Evolutionary conservation across 2,113 vertebrate species (phyloP), one percentile per base, ranked within the genome.

Genomic region (Megaceryle maxima): DNA sequence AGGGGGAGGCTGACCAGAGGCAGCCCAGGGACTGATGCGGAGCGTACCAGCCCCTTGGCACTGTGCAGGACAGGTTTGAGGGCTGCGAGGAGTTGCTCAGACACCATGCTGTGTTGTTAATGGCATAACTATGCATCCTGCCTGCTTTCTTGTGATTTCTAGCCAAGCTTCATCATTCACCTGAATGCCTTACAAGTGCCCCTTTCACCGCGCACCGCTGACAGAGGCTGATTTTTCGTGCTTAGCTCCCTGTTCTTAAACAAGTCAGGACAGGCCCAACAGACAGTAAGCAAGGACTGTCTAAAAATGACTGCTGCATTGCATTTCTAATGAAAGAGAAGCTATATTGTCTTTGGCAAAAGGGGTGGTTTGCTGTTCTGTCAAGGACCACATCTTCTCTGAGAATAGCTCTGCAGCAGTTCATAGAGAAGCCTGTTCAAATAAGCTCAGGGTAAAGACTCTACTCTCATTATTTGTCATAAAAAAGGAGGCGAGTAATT

Each of bases 281-380:
- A 83, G 78, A 37, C 87, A 72, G 22, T 51, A 57, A 44, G 69
- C 46, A 53, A 83, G 90, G 77, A 20, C 39, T 82, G 63, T 64
- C 51, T 67, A 6, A 56, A 88, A 67, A 37, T 0, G 0, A 33
- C 22, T 44, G 56, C 33, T 64, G 4, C 31, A 2, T 75, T 2
- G 0, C 19, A 12, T 88, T 81, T 88, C 39, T 59, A 56, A 29
- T 56, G 26, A 28, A 60, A 91, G 16, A 35, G 59, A 77, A 62
- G 53, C 66, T 64, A 0, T 69, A 21, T 56, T 92, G 77, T 75
- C 46, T 81, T 75, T 73, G 59, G 60, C 17, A 46, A 55, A 67
- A 77, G 43, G 46, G 13, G 11, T 31, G 35, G 6, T 55, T 82
- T 72, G 18, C 29, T 53, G 8, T 68, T 81, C 56, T 55, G 5